phyloP scores from a whole-genome alignment of 2,797 vertebrate species.

The Betta splendens region DNA sequence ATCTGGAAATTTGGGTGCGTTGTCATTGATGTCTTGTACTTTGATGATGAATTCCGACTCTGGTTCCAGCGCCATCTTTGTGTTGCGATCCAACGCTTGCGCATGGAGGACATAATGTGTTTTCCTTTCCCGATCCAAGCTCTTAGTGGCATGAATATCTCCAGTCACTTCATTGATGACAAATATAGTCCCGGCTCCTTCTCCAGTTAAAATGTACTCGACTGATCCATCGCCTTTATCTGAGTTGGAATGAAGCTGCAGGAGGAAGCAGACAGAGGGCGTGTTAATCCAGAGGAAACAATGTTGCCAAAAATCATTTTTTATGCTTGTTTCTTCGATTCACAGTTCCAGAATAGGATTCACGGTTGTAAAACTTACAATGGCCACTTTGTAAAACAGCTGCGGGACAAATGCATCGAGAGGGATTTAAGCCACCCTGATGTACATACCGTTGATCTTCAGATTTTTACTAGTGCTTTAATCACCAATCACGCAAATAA shows the following conservation, averaged over 20 bases:
- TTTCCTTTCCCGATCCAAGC: slow-evolving; percentile 96
- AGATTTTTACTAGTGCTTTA: background rate
- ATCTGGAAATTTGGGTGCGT: slow-evolving; percentile 96
- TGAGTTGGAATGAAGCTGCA: slow-evolving; percentile 97
- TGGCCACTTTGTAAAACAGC: background rate
- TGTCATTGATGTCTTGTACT: slow-evolving; percentile 99
- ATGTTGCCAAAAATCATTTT: slow-evolving; percentile 4
- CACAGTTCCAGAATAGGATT: background rate
- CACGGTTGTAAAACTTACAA: background rate
- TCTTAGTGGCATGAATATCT: slow-evolving; percentile 97
- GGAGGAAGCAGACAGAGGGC: slow-evolving; percentile 37
- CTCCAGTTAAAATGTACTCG: slow-evolving; percentile 96
- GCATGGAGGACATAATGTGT: slow-evolving; percentile 96
- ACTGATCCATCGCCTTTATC: slow-evolving; percentile 99
- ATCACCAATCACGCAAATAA: background rate
- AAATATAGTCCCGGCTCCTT: slow-evolving; percentile 96
- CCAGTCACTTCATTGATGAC: slow-evolving; percentile 97
- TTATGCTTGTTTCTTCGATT: slow-evolving; percentile 12
- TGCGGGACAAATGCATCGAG: background rate
- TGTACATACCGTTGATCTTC: background rate
- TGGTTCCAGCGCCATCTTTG: slow-evolving; percentile 94
- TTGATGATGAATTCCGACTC: slow-evolving; percentile 99
- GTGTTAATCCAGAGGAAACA: slow-evolving; percentile 21
- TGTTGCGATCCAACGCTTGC: slow-evolving; percentile 93
- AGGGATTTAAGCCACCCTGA: background rate